Evolutionary conservation across 2,888 invertebrate species (phyloP), one percentile per base, ranked within the genome.

Genomic region (Andrena chrysosceles): DNA sequence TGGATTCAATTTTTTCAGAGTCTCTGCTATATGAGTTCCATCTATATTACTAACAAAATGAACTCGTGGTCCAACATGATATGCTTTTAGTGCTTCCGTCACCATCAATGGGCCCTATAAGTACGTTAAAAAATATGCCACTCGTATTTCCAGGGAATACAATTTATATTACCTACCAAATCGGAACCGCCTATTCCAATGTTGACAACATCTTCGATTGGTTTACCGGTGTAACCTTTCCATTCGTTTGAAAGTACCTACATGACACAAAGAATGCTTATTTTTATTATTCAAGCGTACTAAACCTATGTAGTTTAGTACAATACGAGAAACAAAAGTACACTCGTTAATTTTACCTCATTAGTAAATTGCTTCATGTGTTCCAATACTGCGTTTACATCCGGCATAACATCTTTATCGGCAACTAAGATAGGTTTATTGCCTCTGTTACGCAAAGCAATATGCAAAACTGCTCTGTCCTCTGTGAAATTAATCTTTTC

Each of bases 161-260:
- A n/a, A 73, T 49, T 78, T 35, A 16, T 23, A 69, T 26, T 63
- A 73, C 29, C 60, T 84, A 90, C 96, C 93, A 99, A 95, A 95
- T 99, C 99, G 0, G 99, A 99, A 52, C 99, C 99, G 48, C 99
- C 99, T 92, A 99, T 99, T 81, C 99, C 99, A 94, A 99, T 99
- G 94, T 99, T 99, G 81, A 99, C 97, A 54, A 99, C 98, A 95
- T 99, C 99, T 66, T 98, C 98, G 81, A 99, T 99, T 80, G 97
- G 94, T 94, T 99, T 98, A 23, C 99, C 99, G 0, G 99, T 98
- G 94, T 92, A 93, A 72, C 93, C 93, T 87, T 93, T 93, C 94
- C 93, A 94, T 85, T 92, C 84, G 67, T 93, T 93, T 5, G 91
- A 91, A 75, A 93, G 85, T 10, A 93, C 88, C 93, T 93, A 63